phyloP scores from a whole-genome alignment of 2,888 invertebrate genomes.

The Ormyrus nitidulus region DNA sequence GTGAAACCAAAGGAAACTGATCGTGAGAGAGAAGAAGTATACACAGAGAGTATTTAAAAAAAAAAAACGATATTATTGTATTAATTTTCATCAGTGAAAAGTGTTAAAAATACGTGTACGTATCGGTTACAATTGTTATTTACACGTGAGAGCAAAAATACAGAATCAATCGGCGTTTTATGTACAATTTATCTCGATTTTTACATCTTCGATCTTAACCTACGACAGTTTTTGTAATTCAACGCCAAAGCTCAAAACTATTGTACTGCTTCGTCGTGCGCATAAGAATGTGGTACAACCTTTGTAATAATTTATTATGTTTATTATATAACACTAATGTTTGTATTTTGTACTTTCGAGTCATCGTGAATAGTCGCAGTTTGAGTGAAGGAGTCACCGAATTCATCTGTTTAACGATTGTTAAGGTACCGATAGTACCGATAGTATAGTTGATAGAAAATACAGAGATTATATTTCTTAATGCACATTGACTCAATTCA shows the following conservation, averaged over 20 bases:
- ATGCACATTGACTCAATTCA: slow-evolving; percentile 25
- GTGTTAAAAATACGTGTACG: slow-evolving; percentile 3
- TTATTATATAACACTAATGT: not conserved
- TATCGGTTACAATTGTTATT: slow-evolving; percentile 2
- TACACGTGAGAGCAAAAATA: slow-evolving; percentile 31
- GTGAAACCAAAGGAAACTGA: slow-evolving; percentile 41
- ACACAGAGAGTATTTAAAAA: slow-evolving; percentile 4
- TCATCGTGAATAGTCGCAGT: not conserved
- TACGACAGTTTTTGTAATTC: slow-evolving; percentile 9
- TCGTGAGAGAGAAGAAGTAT: slow-evolving; percentile 14
- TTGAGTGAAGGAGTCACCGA: slow-evolving; percentile 9
- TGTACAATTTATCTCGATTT: not conserved
- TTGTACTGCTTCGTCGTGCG: not conserved
- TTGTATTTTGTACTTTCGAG: slow-evolving; percentile 40
- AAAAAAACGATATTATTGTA: slow-evolving; percentile 11
- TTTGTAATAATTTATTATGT: slow-evolving; percentile 32
- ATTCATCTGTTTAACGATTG: slow-evolving; percentile 12
- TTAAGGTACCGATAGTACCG: slow-evolving; percentile 37
- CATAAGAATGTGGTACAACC: slow-evolving; percentile 6
- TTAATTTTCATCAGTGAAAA: slow-evolving; percentile 16
- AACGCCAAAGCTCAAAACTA: slow-evolving; percentile 34
- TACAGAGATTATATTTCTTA: slow-evolving; percentile 54
- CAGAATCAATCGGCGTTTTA: slow-evolving; percentile 12
- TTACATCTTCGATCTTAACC: not conserved
- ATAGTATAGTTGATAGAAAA: slow-evolving; percentile 34